A percentile compares a stretch with the other conserved stretches of the same genome.
Conservation (phyloP, 2,797 vertebrate species). For the Odontamblyopus lacepedii region DNA sequence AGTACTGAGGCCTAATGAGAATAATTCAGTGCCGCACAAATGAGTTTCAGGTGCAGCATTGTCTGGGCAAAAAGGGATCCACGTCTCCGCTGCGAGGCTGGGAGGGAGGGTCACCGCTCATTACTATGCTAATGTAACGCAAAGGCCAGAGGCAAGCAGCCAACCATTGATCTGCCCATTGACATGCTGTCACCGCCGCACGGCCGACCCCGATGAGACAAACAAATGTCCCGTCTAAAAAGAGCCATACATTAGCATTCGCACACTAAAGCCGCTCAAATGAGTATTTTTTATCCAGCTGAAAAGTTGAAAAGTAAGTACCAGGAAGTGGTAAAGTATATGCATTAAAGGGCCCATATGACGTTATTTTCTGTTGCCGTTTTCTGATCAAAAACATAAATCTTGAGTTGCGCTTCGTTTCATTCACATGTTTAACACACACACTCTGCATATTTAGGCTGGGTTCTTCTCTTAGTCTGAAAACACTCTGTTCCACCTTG, state of each 20-base stretch:
- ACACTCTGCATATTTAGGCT: too few relatives aligned
- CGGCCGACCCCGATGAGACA: slow-evolving; percentile 75
- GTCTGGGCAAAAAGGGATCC: slow-evolving; percentile 43
- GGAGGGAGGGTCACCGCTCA: slow-evolving; percentile 70
- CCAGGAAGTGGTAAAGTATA: neutral
- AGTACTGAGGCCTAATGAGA: slow-evolving; percentile 11
- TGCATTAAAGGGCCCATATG: neutral
- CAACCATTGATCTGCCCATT: slow-evolving; percentile 82
- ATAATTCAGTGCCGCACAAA: slow-evolving; percentile 39
- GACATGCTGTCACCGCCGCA: slow-evolving; percentile 77
- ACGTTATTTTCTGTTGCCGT: too few relatives aligned
- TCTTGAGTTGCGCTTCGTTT: too few relatives aligned
- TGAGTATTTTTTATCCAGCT: slow-evolving; percentile 63
- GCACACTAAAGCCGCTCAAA: slow-evolving; percentile 53
- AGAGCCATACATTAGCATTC: slow-evolving; percentile 68
- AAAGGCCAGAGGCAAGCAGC: slow-evolving; percentile 72
- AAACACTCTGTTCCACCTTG: too few relatives aligned
- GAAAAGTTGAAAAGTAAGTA: slow-evolving; percentile 52
- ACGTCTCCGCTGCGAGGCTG: slow-evolving; percentile 38
- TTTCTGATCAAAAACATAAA: too few relatives aligned
- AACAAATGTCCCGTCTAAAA: slow-evolving; percentile 73
- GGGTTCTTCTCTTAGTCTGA: too few relatives aligned
- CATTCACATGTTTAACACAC: too few relatives aligned
- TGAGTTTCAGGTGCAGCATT: slow-evolving; percentile 50
- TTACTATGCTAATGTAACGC: slow-evolving; percentile 82